phyloP scores from a whole-genome alignment of 2,888 invertebrate genomes.

The Hetaerina titia region DNA sequence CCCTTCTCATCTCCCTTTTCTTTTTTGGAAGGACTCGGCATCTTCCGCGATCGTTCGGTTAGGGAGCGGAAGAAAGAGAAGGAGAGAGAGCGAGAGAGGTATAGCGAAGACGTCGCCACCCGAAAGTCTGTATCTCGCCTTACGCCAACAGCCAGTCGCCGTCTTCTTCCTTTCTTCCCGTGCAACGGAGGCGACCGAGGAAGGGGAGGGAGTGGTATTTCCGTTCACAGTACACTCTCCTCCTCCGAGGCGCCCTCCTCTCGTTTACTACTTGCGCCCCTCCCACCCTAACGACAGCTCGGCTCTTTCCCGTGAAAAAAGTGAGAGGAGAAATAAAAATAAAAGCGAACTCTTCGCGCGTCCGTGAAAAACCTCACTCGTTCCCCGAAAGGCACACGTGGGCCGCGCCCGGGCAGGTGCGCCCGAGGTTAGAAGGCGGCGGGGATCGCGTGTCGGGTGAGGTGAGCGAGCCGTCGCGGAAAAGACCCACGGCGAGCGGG shows the following conservation, averaged over 20 bases:
- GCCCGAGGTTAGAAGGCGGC: background rate
- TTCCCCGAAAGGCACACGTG: background rate
- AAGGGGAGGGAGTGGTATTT: constrained; percentile 17
- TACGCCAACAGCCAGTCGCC: background rate
- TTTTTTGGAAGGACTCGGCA: background rate
- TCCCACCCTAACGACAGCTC: background rate
- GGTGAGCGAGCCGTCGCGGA: background rate
- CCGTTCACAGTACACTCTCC: constrained; percentile 4
- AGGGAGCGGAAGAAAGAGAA: background rate
- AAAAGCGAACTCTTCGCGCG: background rate
- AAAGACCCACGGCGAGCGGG: background rate
- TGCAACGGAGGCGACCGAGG: constrained; percentile 4
- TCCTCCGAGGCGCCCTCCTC: background rate
- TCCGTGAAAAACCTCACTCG: background rate
- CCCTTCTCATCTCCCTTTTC: background rate
- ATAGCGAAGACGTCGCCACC: background rate
- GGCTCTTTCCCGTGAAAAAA: background rate
- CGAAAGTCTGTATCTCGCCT: background rate
- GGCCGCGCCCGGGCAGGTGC: constrained; percentile 13
- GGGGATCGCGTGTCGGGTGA: background rate
- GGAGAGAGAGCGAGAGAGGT: background rate
- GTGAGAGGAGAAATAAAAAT: background rate
- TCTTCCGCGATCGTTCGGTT: constrained; percentile 16
- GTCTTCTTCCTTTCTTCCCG: background rate
- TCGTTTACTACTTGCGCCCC: background rate